Percentiles rank a stretch among this genome's conserved stretches.
Conservation (phyloP, 1,140 invertebrate genomes). For the Maconellicoccus hirsutus region DNA sequence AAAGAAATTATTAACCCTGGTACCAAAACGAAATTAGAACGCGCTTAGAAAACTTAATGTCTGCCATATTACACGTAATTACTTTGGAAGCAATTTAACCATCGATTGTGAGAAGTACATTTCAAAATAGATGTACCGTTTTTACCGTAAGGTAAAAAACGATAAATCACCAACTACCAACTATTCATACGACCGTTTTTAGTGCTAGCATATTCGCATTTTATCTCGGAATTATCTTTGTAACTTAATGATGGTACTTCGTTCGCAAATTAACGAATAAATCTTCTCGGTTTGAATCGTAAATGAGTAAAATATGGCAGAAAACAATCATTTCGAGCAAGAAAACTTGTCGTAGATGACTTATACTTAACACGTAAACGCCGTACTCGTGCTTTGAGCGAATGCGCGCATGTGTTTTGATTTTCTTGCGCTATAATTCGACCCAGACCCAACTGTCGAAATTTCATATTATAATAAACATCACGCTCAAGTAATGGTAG, state of each 20-base stretch:
- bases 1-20: slow-evolving; percentile 4
- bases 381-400: no score
- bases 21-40: slow-evolving; percentile 5
- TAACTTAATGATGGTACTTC: slow-evolving; percentile 4
- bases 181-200: not conserved
- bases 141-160: slow-evolving; percentile 9
- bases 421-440: no score
- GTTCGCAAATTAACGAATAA: not conserved
- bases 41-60: not conserved
- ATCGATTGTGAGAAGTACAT: slow-evolving; percentile 8
- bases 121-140: slow-evolving; percentile 1
- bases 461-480: no score
- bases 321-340: no score
- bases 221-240: not conserved
- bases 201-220: not conserved
- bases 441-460: no score
- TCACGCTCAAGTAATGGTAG: no score
- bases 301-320: no score
- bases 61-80: slow-evolving; percentile 8
- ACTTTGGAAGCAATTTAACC: not conserved
- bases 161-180: not conserved
- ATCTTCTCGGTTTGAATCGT: not conserved
- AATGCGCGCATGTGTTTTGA: no score
- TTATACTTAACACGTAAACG: no score
- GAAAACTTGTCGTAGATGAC: no score